phyloP scores from a whole-genome alignment of 2,888 invertebrate genomes.

The Amblyjoppa fuscipennis region DNA sequence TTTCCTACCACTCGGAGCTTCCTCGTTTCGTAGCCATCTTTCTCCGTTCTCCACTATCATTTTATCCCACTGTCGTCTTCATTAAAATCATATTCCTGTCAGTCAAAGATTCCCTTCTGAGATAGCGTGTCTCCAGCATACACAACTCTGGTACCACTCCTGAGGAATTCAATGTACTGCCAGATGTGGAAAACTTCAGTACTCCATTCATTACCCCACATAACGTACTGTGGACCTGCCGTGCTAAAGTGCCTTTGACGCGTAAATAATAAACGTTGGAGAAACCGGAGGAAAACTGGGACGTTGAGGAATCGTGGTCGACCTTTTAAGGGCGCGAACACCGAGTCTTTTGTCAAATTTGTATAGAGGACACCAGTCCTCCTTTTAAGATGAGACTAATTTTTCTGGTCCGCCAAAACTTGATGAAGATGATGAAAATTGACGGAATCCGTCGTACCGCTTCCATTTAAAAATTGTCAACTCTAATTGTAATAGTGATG shows the following conservation, averaged over 20 bases:
- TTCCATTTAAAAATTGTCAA: background rate
- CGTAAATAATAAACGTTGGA: background rate
- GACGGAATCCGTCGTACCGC: background rate
- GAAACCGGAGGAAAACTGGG: background rate
- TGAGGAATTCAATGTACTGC: background rate
- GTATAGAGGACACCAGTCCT: background rate
- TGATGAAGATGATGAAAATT: background rate
- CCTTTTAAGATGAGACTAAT: background rate
- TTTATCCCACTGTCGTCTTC: conserved; percentile 17
- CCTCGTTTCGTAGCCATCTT: conserved; percentile 52
- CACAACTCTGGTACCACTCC: background rate
- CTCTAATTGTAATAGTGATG: background rate
- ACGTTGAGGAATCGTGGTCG: background rate
- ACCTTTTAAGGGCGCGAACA: background rate
- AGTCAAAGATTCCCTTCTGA: conserved; percentile 41
- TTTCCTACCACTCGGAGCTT: background rate
- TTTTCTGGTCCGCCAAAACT: background rate
- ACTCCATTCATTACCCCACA: background rate
- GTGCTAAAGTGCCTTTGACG: background rate
- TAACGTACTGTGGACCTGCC: background rate
- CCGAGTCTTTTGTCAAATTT: background rate
- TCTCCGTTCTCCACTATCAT: conserved; percentile 24
- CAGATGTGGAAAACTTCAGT: background rate
- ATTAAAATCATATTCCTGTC: conserved; percentile 58
- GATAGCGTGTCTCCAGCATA: background rate